phyloP scores from a whole-genome alignment of 2,888 invertebrate species.

The Romanomermis culicivorax region DNA sequence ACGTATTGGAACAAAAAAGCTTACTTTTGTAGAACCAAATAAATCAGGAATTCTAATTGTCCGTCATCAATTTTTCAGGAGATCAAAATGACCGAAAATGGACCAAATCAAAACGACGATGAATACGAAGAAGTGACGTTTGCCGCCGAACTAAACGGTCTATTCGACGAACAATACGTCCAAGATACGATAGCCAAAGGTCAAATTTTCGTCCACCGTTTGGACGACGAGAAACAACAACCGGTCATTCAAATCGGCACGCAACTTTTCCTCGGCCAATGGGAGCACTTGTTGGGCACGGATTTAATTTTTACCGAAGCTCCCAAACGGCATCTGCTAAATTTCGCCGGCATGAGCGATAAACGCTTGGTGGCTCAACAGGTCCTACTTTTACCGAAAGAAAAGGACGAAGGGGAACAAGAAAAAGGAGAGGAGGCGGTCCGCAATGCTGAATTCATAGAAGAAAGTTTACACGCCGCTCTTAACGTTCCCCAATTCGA shows the following conservation, averaged over 20 bases:
- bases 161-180: neutral
- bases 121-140: neutral
- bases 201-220: too few relatives aligned
- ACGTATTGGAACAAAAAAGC: too few relatives aligned
- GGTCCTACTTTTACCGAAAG: neutral
- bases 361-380: neutral
- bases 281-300: neutral
- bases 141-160: neutral
- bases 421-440: too few relatives aligned
- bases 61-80: too few relatives aligned
- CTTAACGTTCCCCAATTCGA: too few relatives aligned
- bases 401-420: neutral
- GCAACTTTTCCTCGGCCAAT: neutral
- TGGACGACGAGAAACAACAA: neutral
- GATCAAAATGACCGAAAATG: neutral
- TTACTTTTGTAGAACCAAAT: too few relatives aligned
- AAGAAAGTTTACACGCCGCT: too few relatives aligned
- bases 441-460: too few relatives aligned
- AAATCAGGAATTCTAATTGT: too few relatives aligned
- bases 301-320: neutral
- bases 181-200: neutral
- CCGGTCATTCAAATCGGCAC: neutral
- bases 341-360: neutral
- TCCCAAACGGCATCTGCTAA: neutral
- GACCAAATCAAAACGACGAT: slow-evolving; percentile 3